A percentile compares a stretch with the other conserved stretches of the same genome.
Evolutionary conservation across 1,140 invertebrate species (phyloP).

Genomic region (Lerema accius): DNA sequence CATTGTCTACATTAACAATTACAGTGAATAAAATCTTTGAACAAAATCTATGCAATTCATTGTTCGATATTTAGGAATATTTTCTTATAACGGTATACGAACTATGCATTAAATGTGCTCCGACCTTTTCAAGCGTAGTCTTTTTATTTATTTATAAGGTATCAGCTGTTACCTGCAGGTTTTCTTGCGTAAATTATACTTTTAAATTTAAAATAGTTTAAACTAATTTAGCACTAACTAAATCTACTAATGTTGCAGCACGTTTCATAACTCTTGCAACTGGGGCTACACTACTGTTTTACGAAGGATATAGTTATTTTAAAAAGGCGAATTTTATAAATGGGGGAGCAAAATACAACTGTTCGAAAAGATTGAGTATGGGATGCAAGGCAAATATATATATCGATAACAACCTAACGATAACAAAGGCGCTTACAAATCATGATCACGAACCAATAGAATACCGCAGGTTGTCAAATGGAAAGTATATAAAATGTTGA

Average conservation of each 20-base stretch:
- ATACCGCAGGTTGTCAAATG: conserved; percentile 39
- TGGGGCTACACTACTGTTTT: conserved; percentile 30
- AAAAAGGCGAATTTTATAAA: conserved; percentile 2
- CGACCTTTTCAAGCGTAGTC: too few species aligned
- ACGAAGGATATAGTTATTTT: conserved; percentile 32
- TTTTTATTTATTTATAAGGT: too few species aligned
- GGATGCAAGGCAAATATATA: conserved; percentile 36
- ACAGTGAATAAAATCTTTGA: too few species aligned
- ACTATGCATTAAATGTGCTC: too few species aligned
- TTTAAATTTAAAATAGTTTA: too few species aligned
- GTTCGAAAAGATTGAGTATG: conserved; percentile 29
- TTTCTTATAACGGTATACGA: too few species aligned
- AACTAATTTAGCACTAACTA: neutral
- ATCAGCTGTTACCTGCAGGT: too few species aligned
- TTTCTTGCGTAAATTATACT: too few species aligned
- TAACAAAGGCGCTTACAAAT: conserved; percentile 23
- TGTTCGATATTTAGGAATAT: too few species aligned
- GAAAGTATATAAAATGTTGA: conserved; percentile 32
- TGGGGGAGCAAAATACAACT: conserved; percentile 12
- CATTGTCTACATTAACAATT: too few species aligned
- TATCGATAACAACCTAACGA: conserved; percentile 17
- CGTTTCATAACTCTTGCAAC: conserved; percentile 10
- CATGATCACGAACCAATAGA: conserved; percentile 45
- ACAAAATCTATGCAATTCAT: too few species aligned
- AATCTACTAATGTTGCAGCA: conserved; percentile 3